Conservation (phyloP, 2,797 vertebrate species). For the Halcyon badia region DNA sequence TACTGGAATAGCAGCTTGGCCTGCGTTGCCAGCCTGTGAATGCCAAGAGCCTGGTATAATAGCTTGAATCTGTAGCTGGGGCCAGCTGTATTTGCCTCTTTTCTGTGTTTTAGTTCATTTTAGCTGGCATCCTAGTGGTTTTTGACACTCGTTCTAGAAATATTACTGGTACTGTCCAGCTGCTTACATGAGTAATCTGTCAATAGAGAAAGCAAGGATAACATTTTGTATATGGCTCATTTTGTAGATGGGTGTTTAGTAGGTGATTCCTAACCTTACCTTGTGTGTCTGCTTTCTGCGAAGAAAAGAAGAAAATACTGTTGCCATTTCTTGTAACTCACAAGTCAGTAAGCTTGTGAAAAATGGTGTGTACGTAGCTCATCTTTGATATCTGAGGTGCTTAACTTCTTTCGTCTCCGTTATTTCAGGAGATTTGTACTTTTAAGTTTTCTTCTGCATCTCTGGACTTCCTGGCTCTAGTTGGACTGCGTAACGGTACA, state of each 20-base stretch:
- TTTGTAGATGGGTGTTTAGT: not conserved
- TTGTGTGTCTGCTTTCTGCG: not conserved
- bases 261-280: fast-evolving
- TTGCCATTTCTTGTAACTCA: not conserved
- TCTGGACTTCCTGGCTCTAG: not conserved
- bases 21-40: not conserved
- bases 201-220: not conserved
- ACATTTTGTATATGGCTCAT: not conserved
- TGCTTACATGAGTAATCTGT: not conserved
- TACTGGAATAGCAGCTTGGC: not conserved
- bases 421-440: not conserved
- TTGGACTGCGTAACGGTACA: not conserved
- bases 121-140: not conserved
- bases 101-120: not conserved
- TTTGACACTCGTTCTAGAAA: not conserved
- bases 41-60: not conserved
- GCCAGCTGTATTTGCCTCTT: not conserved
- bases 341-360: not conserved
- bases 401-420: not conserved
- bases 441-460: not conserved
- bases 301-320: not conserved
- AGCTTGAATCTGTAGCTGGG: not conserved
- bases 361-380: not conserved
- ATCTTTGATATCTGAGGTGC: not conserved
- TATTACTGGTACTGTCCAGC: not conserved